Percentiles rank a stretch among this genome's conserved stretches.
Conservation (phyloP, 2,888 invertebrate genomes). For the Gnatocerus cornutus region DNA sequence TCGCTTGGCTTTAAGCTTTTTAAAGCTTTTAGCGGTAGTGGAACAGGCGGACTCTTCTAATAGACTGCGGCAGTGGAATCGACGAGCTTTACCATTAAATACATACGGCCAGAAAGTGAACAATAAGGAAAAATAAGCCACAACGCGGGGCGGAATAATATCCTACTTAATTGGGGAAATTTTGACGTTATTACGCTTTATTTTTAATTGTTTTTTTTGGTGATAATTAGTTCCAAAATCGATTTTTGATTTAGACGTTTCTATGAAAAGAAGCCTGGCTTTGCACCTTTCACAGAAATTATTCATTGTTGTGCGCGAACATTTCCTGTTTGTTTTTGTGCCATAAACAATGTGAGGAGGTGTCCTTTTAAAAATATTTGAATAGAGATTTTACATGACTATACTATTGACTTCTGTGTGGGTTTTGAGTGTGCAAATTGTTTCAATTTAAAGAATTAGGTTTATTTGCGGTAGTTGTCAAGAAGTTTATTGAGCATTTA, state of each 20-base stretch:
- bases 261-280: too few relatives aligned
- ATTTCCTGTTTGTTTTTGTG: too few relatives aligned
- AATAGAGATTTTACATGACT: too few relatives aligned
- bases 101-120: constrained; percentile 2
- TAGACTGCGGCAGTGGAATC: constrained; percentile 6
- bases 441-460: constrained; percentile 5
- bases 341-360: too few relatives aligned
- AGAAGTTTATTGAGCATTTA: background rate
- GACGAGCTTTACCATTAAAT: constrained; percentile 2
- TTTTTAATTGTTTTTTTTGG: too few relatives aligned
- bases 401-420: constrained; percentile 2
- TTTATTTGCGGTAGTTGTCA: constrained; percentile 9
- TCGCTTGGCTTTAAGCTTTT: constrained; percentile 17
- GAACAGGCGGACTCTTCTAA: constrained; percentile 9
- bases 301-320: too few relatives aligned
- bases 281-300: too few relatives aligned
- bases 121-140: background rate
- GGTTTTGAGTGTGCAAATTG: constrained; percentile 4
- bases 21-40: constrained; percentile 24
- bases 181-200: background rate
- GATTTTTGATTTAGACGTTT: too few relatives aligned
- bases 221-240: too few relatives aligned
- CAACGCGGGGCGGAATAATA: background rate
- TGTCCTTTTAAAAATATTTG: too few relatives aligned
- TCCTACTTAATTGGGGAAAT: constrained; percentile 2